Evolutionary conservation across 2,888 invertebrate species (phyloP).

Genomic region (Seira ritae): DNA sequence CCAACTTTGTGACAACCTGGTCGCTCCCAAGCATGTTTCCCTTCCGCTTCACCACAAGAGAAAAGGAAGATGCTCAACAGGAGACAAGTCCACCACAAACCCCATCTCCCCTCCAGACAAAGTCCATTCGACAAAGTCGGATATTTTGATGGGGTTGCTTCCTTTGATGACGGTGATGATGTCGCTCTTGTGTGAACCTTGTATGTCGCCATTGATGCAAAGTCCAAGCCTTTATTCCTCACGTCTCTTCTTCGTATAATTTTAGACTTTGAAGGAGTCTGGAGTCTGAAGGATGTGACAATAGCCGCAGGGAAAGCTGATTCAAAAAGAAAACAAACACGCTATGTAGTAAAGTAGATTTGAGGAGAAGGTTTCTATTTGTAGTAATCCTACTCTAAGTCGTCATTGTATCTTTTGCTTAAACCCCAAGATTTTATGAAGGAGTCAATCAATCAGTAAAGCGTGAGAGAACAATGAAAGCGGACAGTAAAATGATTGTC

Average conservation of each 20-base stretch:
- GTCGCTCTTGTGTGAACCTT: conserved; percentile 19
- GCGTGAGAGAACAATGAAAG: too few relatives aligned
- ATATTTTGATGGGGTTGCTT: conserved; percentile 29
- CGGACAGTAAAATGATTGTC: too few relatives aligned
- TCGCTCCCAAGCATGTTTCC: conserved; percentile 81
- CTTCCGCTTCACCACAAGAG: conserved; percentile 55
- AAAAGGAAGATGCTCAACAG: conserved; percentile 33
- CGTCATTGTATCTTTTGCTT: too few relatives aligned
- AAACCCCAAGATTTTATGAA: too few relatives aligned
- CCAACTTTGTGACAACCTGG: conserved; percentile 90
- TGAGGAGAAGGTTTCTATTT: neutral
- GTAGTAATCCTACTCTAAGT: neutral
- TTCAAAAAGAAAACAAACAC: neutral
- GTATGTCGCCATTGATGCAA: conserved; percentile 29
- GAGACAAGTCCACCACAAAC: conserved; percentile 34
- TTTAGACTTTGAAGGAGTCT: neutral
- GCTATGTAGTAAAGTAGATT: neutral
- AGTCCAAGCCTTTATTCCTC: neutral
- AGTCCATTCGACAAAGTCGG: conserved; percentile 28
- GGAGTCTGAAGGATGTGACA: neutral
- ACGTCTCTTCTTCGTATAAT: neutral
- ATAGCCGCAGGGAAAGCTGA: conserved; percentile 6
- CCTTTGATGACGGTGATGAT: conserved; percentile 22
- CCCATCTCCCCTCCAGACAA: conserved; percentile 34
- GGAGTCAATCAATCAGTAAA: too few relatives aligned